Base-by-base conservation (phyloP, 2,113 vertebrate genomes). In the Tachysurus vachellii region DNA sequence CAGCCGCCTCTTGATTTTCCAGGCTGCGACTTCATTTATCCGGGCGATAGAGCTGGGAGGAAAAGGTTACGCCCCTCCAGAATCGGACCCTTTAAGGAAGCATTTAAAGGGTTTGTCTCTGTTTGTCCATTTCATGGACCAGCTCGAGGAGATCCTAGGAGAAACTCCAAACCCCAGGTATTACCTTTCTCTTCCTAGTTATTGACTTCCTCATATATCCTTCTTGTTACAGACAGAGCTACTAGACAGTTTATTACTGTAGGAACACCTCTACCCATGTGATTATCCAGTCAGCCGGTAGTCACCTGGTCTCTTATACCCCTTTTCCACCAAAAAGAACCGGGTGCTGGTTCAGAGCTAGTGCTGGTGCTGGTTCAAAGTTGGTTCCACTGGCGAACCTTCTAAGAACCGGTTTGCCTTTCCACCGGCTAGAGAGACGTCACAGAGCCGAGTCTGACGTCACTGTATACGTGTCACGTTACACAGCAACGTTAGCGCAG, bases 141-240 rank as follows among this genome's bases (percentile, higher is more conserved):
- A 95, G 89, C 92, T 99, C 89, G 95, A 97, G 85, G 97, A 99
- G 92, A 95, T 98, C 77, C 88, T 99, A 85, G 97, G 98, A 90
- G 97, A 99, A 92, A 91, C 91, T 84, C 88, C 94, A n/a, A 93
- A 96, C 93, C 95, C 97, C 91, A 97, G 97, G 98, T 99, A 97
- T 92, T 13, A 28, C 84, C 90, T 80, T 80, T 14, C 83, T 68
- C 54, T 88, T 44, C 85, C 47, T 47, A 23, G 47, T 44, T 47
- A 47, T 26, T 75, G 42, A 13, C 21, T 75, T 21, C 28, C 36
- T 19, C 2, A 28, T 28, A 68, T 31, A 31, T 36, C 1, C 28
- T 73, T 76, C 68, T 80, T 70, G 6, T 59, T 23, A 36, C 71
- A 9, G 4, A 42, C 5, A 7, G 13, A 44, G n/a, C 10, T 64